phyloP scores from a whole-genome alignment of 2,797 vertebrate genomes.

The Ibycter americanus region DNA sequence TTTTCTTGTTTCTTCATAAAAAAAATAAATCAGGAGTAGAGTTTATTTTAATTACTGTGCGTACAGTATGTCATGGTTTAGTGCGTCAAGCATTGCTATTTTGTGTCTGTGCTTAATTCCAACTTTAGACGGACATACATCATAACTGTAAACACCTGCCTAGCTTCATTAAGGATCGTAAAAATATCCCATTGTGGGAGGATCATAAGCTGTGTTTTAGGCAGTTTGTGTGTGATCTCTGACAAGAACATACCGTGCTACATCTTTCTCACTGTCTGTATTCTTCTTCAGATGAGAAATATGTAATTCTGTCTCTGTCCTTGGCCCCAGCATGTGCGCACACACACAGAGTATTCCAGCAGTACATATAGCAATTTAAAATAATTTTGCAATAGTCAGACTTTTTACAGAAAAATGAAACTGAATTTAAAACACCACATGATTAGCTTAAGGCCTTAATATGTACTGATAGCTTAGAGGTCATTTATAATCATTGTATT shows the following conservation, averaged over 20 bases:
- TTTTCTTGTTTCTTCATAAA: neutral
- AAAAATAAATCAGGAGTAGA: neutral
- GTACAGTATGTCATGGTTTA: constrained; percentile 46
- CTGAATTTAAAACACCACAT: neutral
- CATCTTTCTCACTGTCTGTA: neutral
- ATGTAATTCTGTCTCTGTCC: neutral
- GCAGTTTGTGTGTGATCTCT: constrained; percentile 41
- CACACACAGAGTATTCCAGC: neutral
- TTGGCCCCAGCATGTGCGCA: neutral
- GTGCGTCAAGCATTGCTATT: constrained; percentile 56
- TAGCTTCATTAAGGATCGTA: constrained; percentile 47
- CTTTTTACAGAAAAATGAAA: neutral
- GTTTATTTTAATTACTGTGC: constrained; percentile 64
- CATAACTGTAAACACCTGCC: constrained; percentile 59
- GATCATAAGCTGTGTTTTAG: constrained; percentile 40
- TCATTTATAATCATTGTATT: neutral
- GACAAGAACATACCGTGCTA: constrained; percentile 27
- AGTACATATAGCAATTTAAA: neutral
- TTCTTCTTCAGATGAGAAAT: neutral
- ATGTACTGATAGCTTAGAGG: neutral
- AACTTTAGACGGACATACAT: constrained; percentile 52
- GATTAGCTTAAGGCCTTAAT: neutral
- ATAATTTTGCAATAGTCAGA: neutral
- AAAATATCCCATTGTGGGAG: constrained; percentile 67
- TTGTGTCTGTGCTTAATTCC: constrained; percentile 57